Conservation (phyloP, 2,888 invertebrate species). For the Hartigia nigra region DNA sequence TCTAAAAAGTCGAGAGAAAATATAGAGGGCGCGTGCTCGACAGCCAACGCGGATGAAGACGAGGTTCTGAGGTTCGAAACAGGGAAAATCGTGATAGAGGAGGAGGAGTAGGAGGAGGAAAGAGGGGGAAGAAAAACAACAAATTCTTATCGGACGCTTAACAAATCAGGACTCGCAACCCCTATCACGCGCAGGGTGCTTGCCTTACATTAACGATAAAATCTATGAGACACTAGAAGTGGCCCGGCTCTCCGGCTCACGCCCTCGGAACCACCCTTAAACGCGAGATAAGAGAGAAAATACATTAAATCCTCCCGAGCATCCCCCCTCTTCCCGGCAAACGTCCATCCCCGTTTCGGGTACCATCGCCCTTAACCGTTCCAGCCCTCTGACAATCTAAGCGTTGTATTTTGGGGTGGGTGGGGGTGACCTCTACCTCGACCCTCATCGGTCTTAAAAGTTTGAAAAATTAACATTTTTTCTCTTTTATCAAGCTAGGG, state of each 20-base stretch:
- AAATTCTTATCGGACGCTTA: slow-evolving; percentile 47
- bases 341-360: background rate
- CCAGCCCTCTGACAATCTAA: background rate
- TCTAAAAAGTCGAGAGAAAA: background rate
- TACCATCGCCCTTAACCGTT: background rate
- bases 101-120: background rate
- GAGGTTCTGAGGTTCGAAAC: background rate
- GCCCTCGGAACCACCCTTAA: slow-evolving; percentile 45
- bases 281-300: slow-evolving; percentile 47
- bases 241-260: slow-evolving; percentile 43
- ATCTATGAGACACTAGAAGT: slow-evolving; percentile 49
- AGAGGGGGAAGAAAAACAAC: slow-evolving; percentile 30
- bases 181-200: slow-evolving; percentile 43
- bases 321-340: slow-evolving; percentile 16
- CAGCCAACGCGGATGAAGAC: background rate
- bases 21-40: background rate
- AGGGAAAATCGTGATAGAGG: background rate
- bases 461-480: slow-evolving; percentile 22
- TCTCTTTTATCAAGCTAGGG: slow-evolving; percentile 16
- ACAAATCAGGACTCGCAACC: slow-evolving; percentile 49
- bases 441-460: slow-evolving; percentile 2
- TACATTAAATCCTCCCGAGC: slow-evolving; percentile 45
- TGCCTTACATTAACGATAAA: slow-evolving; percentile 45
- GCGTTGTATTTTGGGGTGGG: too few relatives aligned
- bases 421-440: too few relatives aligned